phyloP scores from a whole-genome alignment of 2,888 invertebrate genomes.

The Dorcus hopei region DNA sequence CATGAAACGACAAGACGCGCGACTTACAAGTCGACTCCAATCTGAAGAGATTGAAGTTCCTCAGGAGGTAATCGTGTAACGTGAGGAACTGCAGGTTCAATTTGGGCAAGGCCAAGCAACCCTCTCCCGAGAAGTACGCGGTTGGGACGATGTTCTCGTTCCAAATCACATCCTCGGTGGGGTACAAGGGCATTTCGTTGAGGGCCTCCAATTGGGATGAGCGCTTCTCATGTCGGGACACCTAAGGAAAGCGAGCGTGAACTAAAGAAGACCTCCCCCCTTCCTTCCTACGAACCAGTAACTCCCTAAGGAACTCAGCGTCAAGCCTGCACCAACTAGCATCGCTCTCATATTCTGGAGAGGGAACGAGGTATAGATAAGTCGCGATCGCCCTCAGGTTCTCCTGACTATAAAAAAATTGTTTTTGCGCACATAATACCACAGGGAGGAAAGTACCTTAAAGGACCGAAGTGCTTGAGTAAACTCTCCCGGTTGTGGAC shows the following conservation, averaged over 20 bases:
- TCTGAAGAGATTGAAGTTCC: slow-evolving; percentile 96
- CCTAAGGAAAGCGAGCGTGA: slow-evolving; percentile 47
- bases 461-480: slow-evolving; percentile 77
- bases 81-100: slow-evolving; percentile 97
- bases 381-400: slow-evolving; percentile 83
- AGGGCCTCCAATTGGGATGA: slow-evolving; percentile 90
- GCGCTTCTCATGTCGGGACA: slow-evolving; percentile 82
- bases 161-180: slow-evolving; percentile 98
- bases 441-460: slow-evolving; percentile 52
- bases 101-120: slow-evolving; percentile 93
- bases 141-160: slow-evolving; percentile 98
- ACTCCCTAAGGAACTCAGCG: slow-evolving; percentile 77
- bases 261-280: not conserved
- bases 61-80: slow-evolving; percentile 92
- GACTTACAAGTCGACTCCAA: slow-evolving; percentile 92
- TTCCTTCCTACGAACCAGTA: slow-evolving; percentile 62
- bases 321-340: slow-evolving; percentile 77
- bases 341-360: slow-evolving; percentile 63
- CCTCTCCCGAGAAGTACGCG: slow-evolving; percentile 95
- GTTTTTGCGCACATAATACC: not conserved
- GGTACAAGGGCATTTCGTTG: slow-evolving; percentile 98
- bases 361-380: slow-evolving; percentile 82
- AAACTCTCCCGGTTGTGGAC: slow-evolving; percentile 87
- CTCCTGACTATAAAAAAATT: slow-evolving; percentile 57
- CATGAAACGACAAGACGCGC: no score